These are phyloP conservation scores for Octodon degus DNA, from an alignment of 2,113 vertebrate species.

Conservation along the genomic window DNA sequence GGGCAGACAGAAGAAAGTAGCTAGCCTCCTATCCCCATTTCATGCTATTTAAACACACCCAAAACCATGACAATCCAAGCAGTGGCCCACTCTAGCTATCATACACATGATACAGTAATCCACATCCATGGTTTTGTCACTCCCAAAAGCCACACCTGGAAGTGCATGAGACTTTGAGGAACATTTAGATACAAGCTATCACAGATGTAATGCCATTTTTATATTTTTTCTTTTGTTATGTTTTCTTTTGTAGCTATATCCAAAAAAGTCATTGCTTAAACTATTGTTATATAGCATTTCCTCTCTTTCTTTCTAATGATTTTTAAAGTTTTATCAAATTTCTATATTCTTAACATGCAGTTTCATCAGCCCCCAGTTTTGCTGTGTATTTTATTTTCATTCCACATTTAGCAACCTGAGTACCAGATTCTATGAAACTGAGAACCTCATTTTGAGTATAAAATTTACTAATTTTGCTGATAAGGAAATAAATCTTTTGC, in stretches of 20 bases:
- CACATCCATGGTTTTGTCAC: not conserved
- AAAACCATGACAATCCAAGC: not conserved
- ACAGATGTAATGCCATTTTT: not conserved
- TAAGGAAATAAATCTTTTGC: not conserved
- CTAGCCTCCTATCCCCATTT: not conserved
- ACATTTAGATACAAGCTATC: not conserved
- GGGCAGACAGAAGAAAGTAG: not conserved
- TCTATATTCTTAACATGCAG: conserved; percentile 27
- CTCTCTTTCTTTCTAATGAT: not conserved
- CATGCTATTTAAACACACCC: not conserved
- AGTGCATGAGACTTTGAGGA: not conserved
- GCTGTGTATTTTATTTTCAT: conserved; percentile 41
- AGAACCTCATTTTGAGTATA: not conserved
- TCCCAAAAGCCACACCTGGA: not conserved
- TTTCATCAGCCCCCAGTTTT: not conserved
- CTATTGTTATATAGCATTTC: not conserved
- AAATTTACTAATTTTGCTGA: not conserved
- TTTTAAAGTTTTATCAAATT: not conserved
- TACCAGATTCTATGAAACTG: not conserved
- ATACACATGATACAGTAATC: not conserved
- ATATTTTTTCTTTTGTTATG: not conserved
- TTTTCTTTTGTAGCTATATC: not conserved
- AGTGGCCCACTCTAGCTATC: not conserved
- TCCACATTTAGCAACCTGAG: not conserved
- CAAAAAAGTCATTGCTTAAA: not conserved